These are phyloP conservation scores for Leptarthrus brevirostris DNA, from an alignment of 2,888 invertebrate genomes.

Conservation along the genomic window DNA sequence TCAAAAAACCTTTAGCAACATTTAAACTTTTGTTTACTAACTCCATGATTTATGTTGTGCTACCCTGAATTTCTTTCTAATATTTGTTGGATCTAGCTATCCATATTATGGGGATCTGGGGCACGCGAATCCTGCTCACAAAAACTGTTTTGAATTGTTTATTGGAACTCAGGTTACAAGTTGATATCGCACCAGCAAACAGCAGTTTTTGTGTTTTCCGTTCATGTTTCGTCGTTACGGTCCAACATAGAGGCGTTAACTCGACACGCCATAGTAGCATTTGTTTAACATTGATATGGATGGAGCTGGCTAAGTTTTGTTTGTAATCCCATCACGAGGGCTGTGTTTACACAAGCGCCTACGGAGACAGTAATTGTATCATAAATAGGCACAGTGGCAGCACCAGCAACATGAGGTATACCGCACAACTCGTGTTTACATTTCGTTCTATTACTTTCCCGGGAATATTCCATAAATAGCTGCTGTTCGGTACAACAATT, in stretches of 20 bases:
- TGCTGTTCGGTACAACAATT: background rate
- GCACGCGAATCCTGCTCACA: background rate
- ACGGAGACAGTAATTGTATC: constrained; percentile 21
- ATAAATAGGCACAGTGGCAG: constrained; percentile 1
- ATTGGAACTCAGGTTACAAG: constrained; percentile 2
- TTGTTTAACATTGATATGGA: background rate
- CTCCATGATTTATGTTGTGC: too few relatives aligned
- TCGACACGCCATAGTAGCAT: constrained; percentile 13
- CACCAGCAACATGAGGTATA: background rate
- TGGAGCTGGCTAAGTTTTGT: constrained; percentile 2
- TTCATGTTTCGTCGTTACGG: background rate
- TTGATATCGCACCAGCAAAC: background rate
- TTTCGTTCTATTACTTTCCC: constrained; percentile 21
- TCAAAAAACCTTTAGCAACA: constrained; percentile 12
- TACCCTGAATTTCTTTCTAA: too few relatives aligned
- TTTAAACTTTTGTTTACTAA: too few relatives aligned
- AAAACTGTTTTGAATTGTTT: constrained; percentile 3
- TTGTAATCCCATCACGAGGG: constrained; percentile 8
- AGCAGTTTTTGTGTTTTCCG: background rate
- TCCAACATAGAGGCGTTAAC: constrained; percentile 3
- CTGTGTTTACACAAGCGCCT: background rate
- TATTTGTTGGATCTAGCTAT: too few relatives aligned
- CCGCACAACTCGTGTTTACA: constrained; percentile 13
- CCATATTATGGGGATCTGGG: too few relatives aligned
- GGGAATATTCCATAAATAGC: constrained; percentile 28